Evolutionary conservation across 2,888 invertebrate species (phyloP).

Genomic region (Mystacides longicornis): DNA sequence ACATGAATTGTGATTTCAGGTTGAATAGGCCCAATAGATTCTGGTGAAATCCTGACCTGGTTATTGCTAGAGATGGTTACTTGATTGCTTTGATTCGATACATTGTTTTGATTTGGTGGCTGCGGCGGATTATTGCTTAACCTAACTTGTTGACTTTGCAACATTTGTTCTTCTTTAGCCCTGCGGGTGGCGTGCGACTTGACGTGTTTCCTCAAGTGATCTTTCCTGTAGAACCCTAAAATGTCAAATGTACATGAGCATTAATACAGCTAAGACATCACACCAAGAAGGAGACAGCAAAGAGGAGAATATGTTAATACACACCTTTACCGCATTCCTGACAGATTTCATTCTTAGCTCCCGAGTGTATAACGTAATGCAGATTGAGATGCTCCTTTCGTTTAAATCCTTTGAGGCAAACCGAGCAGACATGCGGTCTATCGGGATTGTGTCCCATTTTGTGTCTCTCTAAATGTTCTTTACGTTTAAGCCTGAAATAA

Average conservation of each 20-base stretch:
- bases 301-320: neutral
- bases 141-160: conserved; percentile 26
- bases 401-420: conserved; percentile 73
- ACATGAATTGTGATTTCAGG: conserved; percentile 48
- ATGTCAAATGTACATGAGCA: conserved; percentile 22
- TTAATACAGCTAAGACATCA: neutral
- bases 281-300: neutral
- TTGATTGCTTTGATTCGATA: neutral
- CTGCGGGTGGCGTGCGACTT: conserved; percentile 70
- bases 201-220: conserved; percentile 73
- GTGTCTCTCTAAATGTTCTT: conserved; percentile 71
- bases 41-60: conserved; percentile 24
- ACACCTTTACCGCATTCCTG: conserved; percentile 63
- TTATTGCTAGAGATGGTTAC: conserved; percentile 3
- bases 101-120: neutral
- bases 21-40: conserved; percentile 28
- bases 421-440: conserved; percentile 68
- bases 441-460: conserved; percentile 76
- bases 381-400: conserved; percentile 75
- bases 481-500: conserved; percentile 54
- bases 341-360: conserved; percentile 75
- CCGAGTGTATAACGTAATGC: conserved; percentile 78
- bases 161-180: conserved; percentile 59
- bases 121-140: neutral
- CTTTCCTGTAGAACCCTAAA: conserved; percentile 67